These are phyloP conservation scores for Solenodon paradoxus DNA, from an alignment of 2,113 vertebrate species.

Conservation along the genomic window DNA sequence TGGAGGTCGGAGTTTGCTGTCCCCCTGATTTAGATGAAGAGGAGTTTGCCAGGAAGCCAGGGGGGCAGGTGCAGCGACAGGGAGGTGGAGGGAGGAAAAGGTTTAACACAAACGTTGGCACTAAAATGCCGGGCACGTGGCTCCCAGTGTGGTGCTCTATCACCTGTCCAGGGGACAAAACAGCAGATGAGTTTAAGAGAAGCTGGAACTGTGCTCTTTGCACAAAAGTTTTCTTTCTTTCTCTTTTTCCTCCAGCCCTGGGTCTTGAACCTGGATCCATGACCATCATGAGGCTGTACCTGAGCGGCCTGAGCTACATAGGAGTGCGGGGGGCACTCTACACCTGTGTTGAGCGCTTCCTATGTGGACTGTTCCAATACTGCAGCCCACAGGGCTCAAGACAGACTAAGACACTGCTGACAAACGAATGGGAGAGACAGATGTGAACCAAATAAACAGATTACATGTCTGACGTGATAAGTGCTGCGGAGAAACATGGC, in stretches of 20 bases:
- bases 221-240: neutral
- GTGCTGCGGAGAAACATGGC: neutral
- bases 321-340: no score
- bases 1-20: neutral
- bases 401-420: neutral
- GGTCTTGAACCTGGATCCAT: no score
- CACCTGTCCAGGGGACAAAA: neutral
- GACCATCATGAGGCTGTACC: no score
- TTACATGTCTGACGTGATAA: neutral
- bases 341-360: neutral
- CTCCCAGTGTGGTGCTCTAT: neutral
- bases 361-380: neutral
- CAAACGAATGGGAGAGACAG: neutral
- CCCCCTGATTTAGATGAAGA: neutral
- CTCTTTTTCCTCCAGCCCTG: no score
- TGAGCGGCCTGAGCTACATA: no score
- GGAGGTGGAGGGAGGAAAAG: neutral
- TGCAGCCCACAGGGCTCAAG: neutral
- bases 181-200: neutral
- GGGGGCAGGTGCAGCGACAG: neutral
- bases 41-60: neutral
- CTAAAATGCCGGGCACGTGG: accelerated
- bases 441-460: neutral
- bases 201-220: neutral
- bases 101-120: neutral